A percentile compares a stretch with the other conserved stretches of the same genome.
Conservation (phyloP, 2,113 vertebrate genomes). For the Callipepla squamata region DNA sequence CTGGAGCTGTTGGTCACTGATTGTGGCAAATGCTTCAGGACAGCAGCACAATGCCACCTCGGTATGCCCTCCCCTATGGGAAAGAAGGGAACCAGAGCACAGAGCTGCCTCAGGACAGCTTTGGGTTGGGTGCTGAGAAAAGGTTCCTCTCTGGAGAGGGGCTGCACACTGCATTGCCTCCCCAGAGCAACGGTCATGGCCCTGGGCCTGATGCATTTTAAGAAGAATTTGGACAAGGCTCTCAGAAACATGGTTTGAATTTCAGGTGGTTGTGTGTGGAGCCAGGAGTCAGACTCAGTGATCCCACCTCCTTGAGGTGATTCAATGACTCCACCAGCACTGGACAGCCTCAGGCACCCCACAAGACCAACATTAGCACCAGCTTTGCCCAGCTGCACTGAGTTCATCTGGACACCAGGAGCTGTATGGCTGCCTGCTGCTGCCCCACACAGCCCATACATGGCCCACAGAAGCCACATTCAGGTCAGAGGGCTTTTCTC, state of each 20-base stretch:
- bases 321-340: background rate
- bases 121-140: background rate
- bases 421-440: fast-evolving
- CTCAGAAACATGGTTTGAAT: no score
- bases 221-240: no score
- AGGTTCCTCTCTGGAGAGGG: background rate
- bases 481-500: background rate
- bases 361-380: background rate
- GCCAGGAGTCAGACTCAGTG: no score
- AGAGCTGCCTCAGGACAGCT: background rate
- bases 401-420: fast-evolving
- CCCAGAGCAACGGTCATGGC: no score
- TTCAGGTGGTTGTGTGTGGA: no score
- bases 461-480: background rate
- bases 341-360: background rate
- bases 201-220: no score
- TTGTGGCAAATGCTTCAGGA: background rate
- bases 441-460: fast-evolving
- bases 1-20: background rate
- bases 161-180: no score
- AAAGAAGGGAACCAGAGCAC: background rate
- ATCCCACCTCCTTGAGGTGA: no score
- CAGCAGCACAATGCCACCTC: background rate
- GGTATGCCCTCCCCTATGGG: background rate
- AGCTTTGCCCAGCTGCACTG: background rate